Evolutionary conservation across 2,888 invertebrate genomes (phyloP).

Genomic region (Polyommatus iphigenia): DNA sequence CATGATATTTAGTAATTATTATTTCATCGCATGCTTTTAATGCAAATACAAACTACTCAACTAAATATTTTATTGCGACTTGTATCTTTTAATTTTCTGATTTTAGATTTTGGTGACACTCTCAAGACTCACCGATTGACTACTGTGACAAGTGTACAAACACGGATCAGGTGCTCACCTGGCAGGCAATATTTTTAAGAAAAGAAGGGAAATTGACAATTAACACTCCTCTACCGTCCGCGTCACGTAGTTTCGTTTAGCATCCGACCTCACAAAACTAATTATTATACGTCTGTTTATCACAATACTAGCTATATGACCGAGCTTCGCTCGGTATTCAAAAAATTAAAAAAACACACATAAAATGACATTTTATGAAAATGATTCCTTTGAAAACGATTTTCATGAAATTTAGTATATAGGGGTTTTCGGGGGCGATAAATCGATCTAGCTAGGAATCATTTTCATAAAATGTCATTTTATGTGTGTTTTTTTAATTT

Average conservation of each 20-base stretch:
- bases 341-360: too few species aligned
- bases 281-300: not conserved
- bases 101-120: not conserved
- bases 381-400: too few species aligned
- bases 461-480: too few species aligned
- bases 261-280: constrained; percentile 51
- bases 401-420: too few species aligned
- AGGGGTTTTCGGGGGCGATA: too few species aligned
- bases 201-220: constrained; percentile 59
- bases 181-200: constrained; percentile 50
- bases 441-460: too few species aligned
- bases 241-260: constrained; percentile 68
- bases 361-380: too few species aligned
- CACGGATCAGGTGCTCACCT: not conserved
- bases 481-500: too few species aligned
- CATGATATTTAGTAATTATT: not conserved
- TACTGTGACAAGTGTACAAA: too few species aligned
- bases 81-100: too few species aligned
- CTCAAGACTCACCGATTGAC: not conserved
- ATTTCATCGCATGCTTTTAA: not conserved
- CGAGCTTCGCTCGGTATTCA: too few species aligned
- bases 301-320: too few species aligned
- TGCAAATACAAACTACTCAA: not conserved
- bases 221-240: constrained; percentile 59
- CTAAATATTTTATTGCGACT: not conserved